phyloP scores from a whole-genome alignment of 2,113 vertebrate genomes.

The Argyrosomus japonicus region DNA sequence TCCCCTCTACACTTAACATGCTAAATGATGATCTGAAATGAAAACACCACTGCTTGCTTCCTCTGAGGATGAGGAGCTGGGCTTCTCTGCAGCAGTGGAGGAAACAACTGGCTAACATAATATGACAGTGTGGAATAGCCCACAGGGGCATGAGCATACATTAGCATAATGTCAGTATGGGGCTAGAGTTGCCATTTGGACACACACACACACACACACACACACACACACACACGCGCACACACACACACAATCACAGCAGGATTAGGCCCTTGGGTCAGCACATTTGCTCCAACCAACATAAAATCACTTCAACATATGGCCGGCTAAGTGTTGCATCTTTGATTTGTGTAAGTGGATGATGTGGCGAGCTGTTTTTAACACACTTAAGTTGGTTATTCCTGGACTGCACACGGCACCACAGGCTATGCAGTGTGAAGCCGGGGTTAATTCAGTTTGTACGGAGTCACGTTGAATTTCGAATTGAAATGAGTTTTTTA shows the following conservation, averaged over 20 bases:
- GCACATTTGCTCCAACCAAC: slow-evolving; percentile 39
- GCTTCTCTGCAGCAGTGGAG: slow-evolving; percentile 35
- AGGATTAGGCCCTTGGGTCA: slow-evolving; percentile 52
- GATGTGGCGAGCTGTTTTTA: slow-evolving; percentile 21
- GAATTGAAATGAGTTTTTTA: slow-evolving; percentile 18
- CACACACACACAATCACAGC: slow-evolving; percentile 7
- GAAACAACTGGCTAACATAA: slow-evolving; percentile 56
- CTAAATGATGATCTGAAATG: slow-evolving; percentile 32
- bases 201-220: too few relatives aligned
- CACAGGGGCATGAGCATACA: slow-evolving; percentile 38
- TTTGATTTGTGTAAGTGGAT: slow-evolving; percentile 38
- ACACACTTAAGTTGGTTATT: slow-evolving; percentile 32
- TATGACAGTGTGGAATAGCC: slow-evolving; percentile 66
- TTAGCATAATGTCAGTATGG: slow-evolving; percentile 52
- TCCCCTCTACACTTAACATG: slow-evolving; percentile 20
- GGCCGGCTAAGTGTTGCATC: slow-evolving; percentile 25
- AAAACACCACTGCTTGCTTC: slow-evolving; percentile 22
- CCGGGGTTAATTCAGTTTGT: slow-evolving; percentile 40
- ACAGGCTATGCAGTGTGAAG: slow-evolving; percentile 8
- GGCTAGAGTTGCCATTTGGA: slow-evolving; percentile 11
- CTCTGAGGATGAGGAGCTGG: slow-evolving; percentile 32
- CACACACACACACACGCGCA: neutral
- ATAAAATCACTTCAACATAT: slow-evolving; percentile 48
- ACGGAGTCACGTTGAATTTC: slow-evolving; percentile 12
- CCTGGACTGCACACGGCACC: slow-evolving; percentile 42